These are phyloP conservation scores for Menidia beryllina DNA, from an alignment of 2,113 vertebrate species.

Conservation along the genomic window DNA sequence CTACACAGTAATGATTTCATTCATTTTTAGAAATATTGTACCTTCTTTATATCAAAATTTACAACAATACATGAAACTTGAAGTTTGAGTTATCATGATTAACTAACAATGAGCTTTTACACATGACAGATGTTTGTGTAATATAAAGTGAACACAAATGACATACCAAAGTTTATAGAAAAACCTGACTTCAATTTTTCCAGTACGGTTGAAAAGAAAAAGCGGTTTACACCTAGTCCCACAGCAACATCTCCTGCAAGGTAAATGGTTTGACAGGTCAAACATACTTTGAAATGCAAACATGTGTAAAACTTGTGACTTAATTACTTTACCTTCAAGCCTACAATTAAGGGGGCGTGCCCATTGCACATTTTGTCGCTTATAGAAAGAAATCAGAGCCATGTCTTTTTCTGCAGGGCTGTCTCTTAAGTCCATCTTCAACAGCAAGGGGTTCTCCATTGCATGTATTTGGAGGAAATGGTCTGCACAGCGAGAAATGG, in stretches of 20 bases:
- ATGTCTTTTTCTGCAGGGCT: background rate
- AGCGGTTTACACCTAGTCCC: slow-evolving; percentile 5
- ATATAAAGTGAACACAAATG: too few species aligned
- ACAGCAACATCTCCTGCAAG: slow-evolving; percentile 17
- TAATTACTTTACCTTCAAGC: slow-evolving; percentile 9
- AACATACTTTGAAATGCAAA: background rate
- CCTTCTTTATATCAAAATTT: too few species aligned
- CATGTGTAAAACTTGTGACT: too few species aligned
- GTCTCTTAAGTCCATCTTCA: slow-evolving; percentile 36
- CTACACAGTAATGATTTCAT: too few species aligned
- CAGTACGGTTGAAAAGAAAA: slow-evolving; percentile 6
- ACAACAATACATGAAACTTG: too few species aligned
- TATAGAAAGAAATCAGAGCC: slow-evolving; percentile 3
- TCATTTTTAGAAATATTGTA: too few species aligned
- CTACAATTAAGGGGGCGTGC: slow-evolving; percentile 14
- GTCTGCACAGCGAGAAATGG: background rate
- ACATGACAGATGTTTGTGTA: too few species aligned
- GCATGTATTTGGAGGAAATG: background rate
- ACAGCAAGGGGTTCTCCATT: slow-evolving; percentile 15
- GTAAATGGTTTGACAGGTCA: background rate
- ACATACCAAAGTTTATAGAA: slow-evolving; percentile 21
- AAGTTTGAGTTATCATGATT: too few species aligned
- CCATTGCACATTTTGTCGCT: slow-evolving; percentile 39
- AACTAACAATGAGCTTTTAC: too few species aligned
- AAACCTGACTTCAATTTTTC: slow-evolving; percentile 6